These are phyloP conservation scores for Cichlasoma orientale DNA, from an alignment of 2,797 vertebrate species.

Conservation along the genomic window DNA sequence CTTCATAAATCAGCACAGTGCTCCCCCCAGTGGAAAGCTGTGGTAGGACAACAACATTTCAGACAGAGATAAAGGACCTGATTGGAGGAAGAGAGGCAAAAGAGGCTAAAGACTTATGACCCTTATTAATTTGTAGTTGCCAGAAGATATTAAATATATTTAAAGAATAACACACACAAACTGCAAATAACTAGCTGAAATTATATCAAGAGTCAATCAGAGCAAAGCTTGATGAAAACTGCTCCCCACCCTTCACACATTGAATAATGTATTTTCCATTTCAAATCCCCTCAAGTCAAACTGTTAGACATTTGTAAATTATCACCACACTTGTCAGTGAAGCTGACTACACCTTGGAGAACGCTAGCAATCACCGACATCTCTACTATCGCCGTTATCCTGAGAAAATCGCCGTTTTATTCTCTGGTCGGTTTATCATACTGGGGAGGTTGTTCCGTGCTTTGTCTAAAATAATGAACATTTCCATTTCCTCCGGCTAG, in stretches of 20 bases:
- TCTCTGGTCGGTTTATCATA: conserved; percentile 56
- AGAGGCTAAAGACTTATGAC: neutral
- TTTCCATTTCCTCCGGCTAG: conserved; percentile 65
- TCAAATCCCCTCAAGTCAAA: conserved; percentile 45
- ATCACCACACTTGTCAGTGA: conserved; percentile 32
- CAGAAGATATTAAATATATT: neutral
- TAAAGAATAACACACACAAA: neutral
- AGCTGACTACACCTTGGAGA: conserved; percentile 53
- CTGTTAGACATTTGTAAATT: conserved; percentile 46
- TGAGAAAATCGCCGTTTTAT: conserved; percentile 54
- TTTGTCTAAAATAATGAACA: conserved; percentile 82
- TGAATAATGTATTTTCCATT: conserved; percentile 59
- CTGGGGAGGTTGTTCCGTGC: conserved; percentile 53
- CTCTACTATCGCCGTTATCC: conserved; percentile 61
- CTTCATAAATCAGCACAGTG: conserved; percentile 9
- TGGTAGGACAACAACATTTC: conserved; percentile 27
- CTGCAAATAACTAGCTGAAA: neutral
- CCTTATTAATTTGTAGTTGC: neutral
- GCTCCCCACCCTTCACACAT: neutral
- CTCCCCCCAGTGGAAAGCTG: conserved; percentile 58
- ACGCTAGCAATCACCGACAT: conserved; percentile 53
- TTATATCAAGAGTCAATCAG: conserved; percentile 25
- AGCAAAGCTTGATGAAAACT: conserved; percentile 29
- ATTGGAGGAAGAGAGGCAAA: neutral
- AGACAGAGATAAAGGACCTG: neutral